Conservation (phyloP, 2,888 invertebrate species). For the Dioctria linearis region DNA sequence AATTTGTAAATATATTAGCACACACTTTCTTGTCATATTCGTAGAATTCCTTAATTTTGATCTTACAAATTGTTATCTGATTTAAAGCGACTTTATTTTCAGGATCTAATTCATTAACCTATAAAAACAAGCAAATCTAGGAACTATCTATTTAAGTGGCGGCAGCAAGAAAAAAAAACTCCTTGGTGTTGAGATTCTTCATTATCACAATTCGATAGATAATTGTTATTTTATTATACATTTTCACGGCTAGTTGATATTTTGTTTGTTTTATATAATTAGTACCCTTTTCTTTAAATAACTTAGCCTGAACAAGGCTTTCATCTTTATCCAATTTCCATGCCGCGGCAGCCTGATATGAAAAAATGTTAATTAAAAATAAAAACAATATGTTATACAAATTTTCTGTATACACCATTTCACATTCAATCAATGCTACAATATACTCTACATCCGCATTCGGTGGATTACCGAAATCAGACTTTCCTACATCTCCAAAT, state of each 20-base stretch:
- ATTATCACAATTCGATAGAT: conserved; percentile 65
- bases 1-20: conserved; percentile 96
- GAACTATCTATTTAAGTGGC: too few relatives aligned
- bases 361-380: conserved; percentile 4
- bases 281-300: conserved; percentile 94
- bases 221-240: conserved; percentile 81
- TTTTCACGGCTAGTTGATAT: conserved; percentile 83
- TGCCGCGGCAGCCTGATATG: conserved; percentile 77
- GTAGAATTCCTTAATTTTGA: conserved; percentile 82
- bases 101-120: conserved; percentile 83
- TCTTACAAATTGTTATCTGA: conserved; percentile 81
- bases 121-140: too few relatives aligned
- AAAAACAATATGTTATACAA: conserved; percentile 58
- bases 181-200: conserved; percentile 70
- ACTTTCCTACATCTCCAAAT: conserved; percentile 81
- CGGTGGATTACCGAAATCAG: conserved; percentile 82
- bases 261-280: conserved; percentile 88
- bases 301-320: conserved; percentile 84
- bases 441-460: conserved; percentile 85
- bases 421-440: conserved; percentile 87
- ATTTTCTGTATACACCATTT: too few relatives aligned
- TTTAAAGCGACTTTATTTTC: conserved; percentile 90
- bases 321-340: conserved; percentile 88
- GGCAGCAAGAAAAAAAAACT: conserved; percentile 12
- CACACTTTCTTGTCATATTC: conserved; percentile 89